Base-by-base conservation (phyloP, 2,113 vertebrate genomes). In the Galbula dea region DNA sequence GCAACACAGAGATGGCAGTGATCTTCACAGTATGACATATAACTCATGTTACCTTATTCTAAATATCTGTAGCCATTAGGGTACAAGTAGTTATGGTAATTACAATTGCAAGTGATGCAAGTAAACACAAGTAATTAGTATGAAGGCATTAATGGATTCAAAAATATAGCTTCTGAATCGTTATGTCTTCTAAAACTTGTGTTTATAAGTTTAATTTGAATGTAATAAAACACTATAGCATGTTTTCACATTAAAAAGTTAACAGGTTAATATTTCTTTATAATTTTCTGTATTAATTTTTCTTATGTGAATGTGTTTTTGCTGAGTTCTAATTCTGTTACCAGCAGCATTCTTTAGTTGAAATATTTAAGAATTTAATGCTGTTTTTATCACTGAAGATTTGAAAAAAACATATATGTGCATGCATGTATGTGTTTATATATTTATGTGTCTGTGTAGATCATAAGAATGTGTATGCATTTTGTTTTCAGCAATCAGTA, bases 401-500 rank as follows among this genome's bases (percentile, higher is more conserved):
- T 83, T 66, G 73, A 49, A 69, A 73, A 78, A 57, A 8, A 2
- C 36, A 7, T 74, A 1, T 46, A 23, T 78, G 12, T 84, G 4
- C 43, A 24, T 22, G 7, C 18, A 9, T 69, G 29, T 67, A 27
- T 78, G 23, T 65, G 2, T 75, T 73, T 69, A 17, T 59, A 9
- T 93, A 8, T 77, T 23, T 61, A 36, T 18, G 32, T 43, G 36
- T 59, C 39, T 72, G 5, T 81, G 46, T 24, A 59, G 27, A 32
- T 69, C 26, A 37, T 19, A 36, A 36, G 15, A 59, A 57, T 59
- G 23, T 63, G 48, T 22, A 13, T 91, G 71, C 91, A 21, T n/a
- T 93, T 63, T 59, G 37, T 67, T 94, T 88, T 29, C 89, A 99
- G 99, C 99, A 86, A 97, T 98, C 94, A 99, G 98, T 73, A 98